Conservation (phyloP, 2,888 invertebrate species). For the Hemithea aestivaria region DNA sequence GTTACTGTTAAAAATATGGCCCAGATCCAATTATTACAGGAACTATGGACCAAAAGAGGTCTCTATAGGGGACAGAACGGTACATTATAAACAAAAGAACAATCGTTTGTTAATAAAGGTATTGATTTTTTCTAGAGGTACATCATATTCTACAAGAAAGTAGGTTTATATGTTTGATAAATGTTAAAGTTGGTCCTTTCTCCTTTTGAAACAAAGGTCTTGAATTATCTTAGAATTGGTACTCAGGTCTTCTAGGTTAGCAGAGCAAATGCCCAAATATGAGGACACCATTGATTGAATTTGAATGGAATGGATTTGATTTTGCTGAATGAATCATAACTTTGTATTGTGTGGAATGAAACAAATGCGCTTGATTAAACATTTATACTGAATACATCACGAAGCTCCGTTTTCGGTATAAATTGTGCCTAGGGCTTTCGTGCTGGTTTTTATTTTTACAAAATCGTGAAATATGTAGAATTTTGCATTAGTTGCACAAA, state of each 20-base stretch:
- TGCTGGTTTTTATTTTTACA: too few relatives aligned
- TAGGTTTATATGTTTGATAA: constrained; percentile 10
- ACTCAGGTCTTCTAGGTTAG: too few relatives aligned
- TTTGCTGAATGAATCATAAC: constrained; percentile 48
- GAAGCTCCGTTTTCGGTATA: too few relatives aligned
- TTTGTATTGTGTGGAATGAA: constrained; percentile 33
- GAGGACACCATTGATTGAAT: constrained; percentile 27
- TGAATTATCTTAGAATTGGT: constrained; percentile 25
- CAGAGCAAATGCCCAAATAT: constrained; percentile 40
- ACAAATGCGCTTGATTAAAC: constrained; percentile 25
- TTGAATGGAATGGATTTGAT: constrained; percentile 42
- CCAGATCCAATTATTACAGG: too few relatives aligned
- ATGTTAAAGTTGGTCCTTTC: constrained; percentile 11
- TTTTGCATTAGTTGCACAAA: too few relatives aligned
- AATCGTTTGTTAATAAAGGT: constrained; percentile 40
- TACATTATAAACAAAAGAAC: constrained; percentile 46
- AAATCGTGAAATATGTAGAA: too few relatives aligned
- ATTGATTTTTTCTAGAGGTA: constrained; percentile 28
- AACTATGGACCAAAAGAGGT: constrained; percentile 15
- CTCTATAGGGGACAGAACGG: constrained; percentile 35
- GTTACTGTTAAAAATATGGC: too few relatives aligned
- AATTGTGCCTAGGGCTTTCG: too few relatives aligned
- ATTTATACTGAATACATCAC: too few relatives aligned
- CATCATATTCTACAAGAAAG: constrained; percentile 11
- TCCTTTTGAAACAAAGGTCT: constrained; percentile 10